These are phyloP conservation scores for Boulengerochromis microlepis DNA, from an alignment of 2,113 vertebrate species.

Conservation along the genomic window DNA sequence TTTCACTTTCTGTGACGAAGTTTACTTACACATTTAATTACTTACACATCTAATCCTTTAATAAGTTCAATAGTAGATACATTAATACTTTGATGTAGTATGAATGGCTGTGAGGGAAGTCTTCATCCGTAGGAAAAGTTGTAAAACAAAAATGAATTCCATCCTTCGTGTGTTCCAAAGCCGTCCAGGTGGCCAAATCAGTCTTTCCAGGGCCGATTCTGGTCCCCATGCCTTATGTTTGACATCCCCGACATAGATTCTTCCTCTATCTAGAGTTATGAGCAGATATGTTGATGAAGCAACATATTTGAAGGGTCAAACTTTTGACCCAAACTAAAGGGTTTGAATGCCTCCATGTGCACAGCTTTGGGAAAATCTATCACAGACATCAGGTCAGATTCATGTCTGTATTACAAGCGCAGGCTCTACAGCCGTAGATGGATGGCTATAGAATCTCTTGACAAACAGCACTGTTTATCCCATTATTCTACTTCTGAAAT, in stretches of 20 bases:
- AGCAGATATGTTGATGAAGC: background rate
- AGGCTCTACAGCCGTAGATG: background rate
- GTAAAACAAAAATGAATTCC: background rate
- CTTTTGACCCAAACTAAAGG: background rate
- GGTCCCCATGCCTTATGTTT: background rate
- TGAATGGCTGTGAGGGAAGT: background rate
- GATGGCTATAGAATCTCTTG: slow-evolving; percentile 7
- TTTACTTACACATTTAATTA: background rate
- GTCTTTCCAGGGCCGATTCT: background rate
- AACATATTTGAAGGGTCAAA: background rate
- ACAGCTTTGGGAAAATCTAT: background rate
- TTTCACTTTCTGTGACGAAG: background rate
- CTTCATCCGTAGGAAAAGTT: background rate
- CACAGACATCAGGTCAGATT: slow-evolving; percentile 16
- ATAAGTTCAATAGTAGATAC: background rate
- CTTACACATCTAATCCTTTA: background rate
- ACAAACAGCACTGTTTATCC: slow-evolving; percentile 3
- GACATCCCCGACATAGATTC: background rate
- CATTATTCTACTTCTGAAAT: slow-evolving; percentile 13
- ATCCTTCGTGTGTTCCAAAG: background rate
- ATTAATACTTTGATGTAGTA: background rate
- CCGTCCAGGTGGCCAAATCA: accelerated
- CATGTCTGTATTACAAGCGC: slow-evolving; percentile 23
- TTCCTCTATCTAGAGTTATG: background rate
- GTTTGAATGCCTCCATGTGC: background rate